Evolutionary conservation across 2,888 invertebrate species (phyloP).

Genomic region (Deilephila elpenor): DNA sequence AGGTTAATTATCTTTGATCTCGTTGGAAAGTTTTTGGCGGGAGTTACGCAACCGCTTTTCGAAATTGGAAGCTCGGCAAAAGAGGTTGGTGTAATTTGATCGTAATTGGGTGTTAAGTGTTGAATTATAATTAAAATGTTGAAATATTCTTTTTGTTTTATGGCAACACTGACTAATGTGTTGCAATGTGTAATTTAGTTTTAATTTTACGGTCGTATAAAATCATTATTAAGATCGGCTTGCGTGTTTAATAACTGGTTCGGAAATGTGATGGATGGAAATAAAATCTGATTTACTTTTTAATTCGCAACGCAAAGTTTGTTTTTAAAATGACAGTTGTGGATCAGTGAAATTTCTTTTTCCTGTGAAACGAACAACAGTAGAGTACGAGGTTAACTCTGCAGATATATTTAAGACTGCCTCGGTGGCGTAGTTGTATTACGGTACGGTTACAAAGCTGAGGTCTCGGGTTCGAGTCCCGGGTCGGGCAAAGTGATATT

Average conservation of each 20-base stretch:
- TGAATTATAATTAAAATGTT: background rate
- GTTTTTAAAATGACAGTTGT: too few relatives aligned
- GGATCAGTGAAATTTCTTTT: too few relatives aligned
- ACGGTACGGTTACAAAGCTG: too few relatives aligned
- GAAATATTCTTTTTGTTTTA: background rate
- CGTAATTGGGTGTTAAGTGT: background rate
- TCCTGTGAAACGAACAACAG: background rate
- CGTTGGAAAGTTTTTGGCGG: conserved; percentile 12
- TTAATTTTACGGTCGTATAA: background rate
- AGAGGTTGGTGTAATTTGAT: background rate
- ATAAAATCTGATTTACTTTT: too few relatives aligned
- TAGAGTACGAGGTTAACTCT: too few relatives aligned
- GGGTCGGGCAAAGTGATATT: too few relatives aligned
- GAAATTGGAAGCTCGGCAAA: background rate
- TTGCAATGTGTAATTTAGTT: background rate
- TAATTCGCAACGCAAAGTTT: too few relatives aligned
- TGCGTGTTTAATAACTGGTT: conserved; percentile 5
- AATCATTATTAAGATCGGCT: conserved; percentile 2
- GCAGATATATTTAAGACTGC: too few relatives aligned
- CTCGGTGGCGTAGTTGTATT: too few relatives aligned
- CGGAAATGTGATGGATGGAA: conserved; percentile 5
- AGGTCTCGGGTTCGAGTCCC: too few relatives aligned
- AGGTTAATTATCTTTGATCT: conserved; percentile 17
- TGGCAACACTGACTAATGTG: conserved; percentile 10
- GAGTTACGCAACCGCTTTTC: background rate